Evolutionary conservation across 2,797 vertebrate species (phyloP).

Genomic region (Anabas testudineus): DNA sequence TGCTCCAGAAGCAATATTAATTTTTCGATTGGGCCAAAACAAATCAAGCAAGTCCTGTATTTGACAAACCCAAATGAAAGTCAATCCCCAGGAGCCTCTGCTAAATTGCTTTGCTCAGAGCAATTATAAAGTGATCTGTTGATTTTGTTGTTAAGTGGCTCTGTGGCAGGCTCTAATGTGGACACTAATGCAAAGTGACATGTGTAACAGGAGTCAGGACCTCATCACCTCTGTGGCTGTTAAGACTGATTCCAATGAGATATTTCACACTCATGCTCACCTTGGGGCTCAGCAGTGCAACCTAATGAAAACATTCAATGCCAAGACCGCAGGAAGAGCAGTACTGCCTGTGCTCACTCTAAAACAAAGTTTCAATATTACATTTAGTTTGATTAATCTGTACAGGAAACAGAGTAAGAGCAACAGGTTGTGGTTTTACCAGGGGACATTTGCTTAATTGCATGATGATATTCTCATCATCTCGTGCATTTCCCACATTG

Average conservation of each 20-base stretch:
- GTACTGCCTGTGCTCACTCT: not conserved
- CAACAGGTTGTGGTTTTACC: not conserved
- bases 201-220: slow-evolving; percentile 59
- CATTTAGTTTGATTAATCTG: not conserved
- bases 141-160: slow-evolving; percentile 72
- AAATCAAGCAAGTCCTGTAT: slow-evolving; percentile 55
- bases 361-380: too few relatives aligned
- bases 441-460: not conserved
- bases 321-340: not conserved
- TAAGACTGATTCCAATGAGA: slow-evolving; percentile 52
- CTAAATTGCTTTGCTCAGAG: slow-evolving; percentile 74
- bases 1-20: slow-evolving; percentile 42
- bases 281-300: slow-evolving; percentile 34
- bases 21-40: slow-evolving; percentile 51
- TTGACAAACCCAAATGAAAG: slow-evolving; percentile 67
- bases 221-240: slow-evolving; percentile 69
- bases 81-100: slow-evolving; percentile 55
- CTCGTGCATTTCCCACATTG: slow-evolving; percentile 1
- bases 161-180: slow-evolving; percentile 63
- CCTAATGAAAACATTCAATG: slow-evolving; percentile 15
- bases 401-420: not conserved
- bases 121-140: slow-evolving; percentile 78
- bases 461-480: too few relatives aligned
- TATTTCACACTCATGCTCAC: slow-evolving; percentile 39
- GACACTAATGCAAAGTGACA: slow-evolving; percentile 74